Conservation (phyloP, 2,797 vertebrate species). For the Pogoniulus pusillus region DNA sequence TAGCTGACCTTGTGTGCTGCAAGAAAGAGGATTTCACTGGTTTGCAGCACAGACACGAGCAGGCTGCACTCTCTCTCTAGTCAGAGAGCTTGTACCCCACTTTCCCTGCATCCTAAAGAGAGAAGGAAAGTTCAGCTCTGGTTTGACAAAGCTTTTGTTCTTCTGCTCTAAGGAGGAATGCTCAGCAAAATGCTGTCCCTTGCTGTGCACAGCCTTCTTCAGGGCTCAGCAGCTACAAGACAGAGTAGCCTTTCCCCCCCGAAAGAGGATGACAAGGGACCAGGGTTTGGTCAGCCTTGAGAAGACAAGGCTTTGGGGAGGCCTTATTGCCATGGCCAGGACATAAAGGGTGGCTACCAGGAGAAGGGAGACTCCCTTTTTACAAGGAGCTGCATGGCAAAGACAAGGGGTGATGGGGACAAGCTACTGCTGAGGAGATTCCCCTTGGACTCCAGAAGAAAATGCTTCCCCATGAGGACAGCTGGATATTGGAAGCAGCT, state of each 20-base stretch:
- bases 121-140: neutral
- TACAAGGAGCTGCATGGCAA: too few relatives aligned
- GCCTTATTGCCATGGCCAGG: too few relatives aligned
- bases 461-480: too few relatives aligned
- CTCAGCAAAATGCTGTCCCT: neutral
- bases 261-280: neutral
- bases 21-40: neutral
- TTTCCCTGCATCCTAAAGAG: neutral
- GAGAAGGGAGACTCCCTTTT: too few relatives aligned
- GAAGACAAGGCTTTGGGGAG: too few relatives aligned
- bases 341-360: too few relatives aligned
- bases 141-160: neutral
- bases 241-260: neutral
- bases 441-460: too few relatives aligned
- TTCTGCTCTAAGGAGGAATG: neutral
- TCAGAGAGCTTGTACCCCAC: neutral
- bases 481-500: too few relatives aligned
- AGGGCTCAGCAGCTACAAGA: neutral
- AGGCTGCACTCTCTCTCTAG: neutral
- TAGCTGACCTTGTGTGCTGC: neutral
- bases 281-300: too few relatives aligned
- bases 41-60: neutral
- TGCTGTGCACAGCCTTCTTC: neutral
- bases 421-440: too few relatives aligned
- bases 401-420: too few relatives aligned